These are phyloP conservation scores for Clepsis dumicolana DNA, from an alignment of 2,888 invertebrate species.

Conservation along the genomic window DNA sequence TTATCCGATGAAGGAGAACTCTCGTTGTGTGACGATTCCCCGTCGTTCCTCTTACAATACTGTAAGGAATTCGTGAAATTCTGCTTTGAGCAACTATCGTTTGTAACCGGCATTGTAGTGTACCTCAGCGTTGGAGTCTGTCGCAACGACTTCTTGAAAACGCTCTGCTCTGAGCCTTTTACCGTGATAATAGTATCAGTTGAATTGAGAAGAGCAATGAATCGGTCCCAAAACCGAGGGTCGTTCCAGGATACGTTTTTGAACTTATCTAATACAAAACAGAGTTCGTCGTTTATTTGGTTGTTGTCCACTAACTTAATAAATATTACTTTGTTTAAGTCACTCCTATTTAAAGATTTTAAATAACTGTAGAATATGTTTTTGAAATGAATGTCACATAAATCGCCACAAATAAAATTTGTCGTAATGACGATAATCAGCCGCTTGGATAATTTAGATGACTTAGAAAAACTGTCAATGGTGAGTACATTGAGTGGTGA, in stretches of 20 bases:
- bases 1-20: constrained; percentile 85
- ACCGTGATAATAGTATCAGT: constrained; percentile 84
- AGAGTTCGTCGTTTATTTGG: constrained; percentile 79
- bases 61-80: constrained; percentile 83
- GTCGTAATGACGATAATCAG: constrained; percentile 87
- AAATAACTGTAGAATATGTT: constrained; percentile 82
- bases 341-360: constrained; percentile 79
- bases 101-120: constrained; percentile 86
- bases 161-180: constrained; percentile 76
- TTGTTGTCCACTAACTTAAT: constrained; percentile 79
- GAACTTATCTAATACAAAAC: constrained; percentile 84
- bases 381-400: constrained; percentile 81
- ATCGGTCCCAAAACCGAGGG: constrained; percentile 94
- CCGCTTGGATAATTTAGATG: constrained; percentile 81
- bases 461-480: constrained; percentile 80
- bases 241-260: constrained; percentile 91
- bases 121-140: constrained; percentile 82
- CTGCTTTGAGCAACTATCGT: constrained; percentile 84
- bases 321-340: constrained; percentile 80
- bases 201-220: constrained; percentile 92
- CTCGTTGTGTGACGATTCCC: constrained; percentile 85
- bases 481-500: constrained; percentile 88
- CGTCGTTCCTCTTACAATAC: constrained; percentile 79
- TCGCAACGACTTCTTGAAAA: constrained; percentile 83
- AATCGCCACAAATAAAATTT: constrained; percentile 79